Evolutionary conservation across 2,113 vertebrate genomes (phyloP), one percentile per base, ranked within the genome.

Genomic region (Leptocoma aspasia): DNA sequence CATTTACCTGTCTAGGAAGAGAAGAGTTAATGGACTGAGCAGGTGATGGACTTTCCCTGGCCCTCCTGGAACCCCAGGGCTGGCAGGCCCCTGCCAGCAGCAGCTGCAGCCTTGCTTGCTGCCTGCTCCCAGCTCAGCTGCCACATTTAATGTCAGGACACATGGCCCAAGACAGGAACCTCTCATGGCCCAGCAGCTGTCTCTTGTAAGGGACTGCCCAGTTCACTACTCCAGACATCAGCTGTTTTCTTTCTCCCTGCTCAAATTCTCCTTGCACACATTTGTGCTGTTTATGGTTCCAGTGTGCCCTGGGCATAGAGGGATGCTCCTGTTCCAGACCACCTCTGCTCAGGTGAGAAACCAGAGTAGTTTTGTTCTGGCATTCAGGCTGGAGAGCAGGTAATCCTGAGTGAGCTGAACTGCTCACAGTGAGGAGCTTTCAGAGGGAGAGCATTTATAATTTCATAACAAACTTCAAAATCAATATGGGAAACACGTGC

Each of bases 111-210:
- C 89, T 12, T 13, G 4, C 75, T 70, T 3, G 1, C 72, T 65
- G 89, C 82, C 87, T 56, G 94, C 94, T 81, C 91, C 47, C 85
- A 56, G 76, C 86, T 82, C 97, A 96, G 96, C 96, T 97, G 97
- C 89, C 94, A 77, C 52, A 57, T 45, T 72, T 27, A 85, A n/a
- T 54, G 63, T 11, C 5, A n/a, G 76, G 81, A 94, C 33, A 93
- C 31, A 22, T 6, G 53, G 37, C 61, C 52, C 13, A 5, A 4
- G 60, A 23, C 63, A 54, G 83, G 90, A 64, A 56, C 73, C 90
- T 88, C 93, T 94, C 86, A 39, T 57, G 77, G 87, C 64, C 78
- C 63, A 84, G 82, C 96, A 97, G 97, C 96, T 97, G 96, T 10
- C 94, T 75, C 90, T 15, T 28, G 42, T 39, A 30, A 57, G 39